Evolutionary conservation across 2,797 vertebrate species (phyloP), one percentile per base, ranked within the genome.

Genomic region (Tenualosa thibaudeaui): DNA sequence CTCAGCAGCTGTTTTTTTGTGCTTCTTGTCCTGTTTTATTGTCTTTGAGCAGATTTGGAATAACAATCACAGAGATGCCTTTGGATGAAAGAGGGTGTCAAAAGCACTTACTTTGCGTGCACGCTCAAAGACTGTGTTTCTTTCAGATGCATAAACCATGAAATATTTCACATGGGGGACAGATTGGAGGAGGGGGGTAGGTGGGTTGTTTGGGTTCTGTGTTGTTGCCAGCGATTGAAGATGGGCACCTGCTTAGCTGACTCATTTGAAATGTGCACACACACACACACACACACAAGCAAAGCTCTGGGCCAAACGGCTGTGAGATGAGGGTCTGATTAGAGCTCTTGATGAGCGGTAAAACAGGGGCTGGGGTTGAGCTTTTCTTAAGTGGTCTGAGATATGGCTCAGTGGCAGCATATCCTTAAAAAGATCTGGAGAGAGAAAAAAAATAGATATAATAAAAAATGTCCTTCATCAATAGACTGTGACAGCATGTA

Each of bases 271-370:
- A 71, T 24, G 31, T 46, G 65, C 12, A 31, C 31, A 31, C 31
- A 0, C 31, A 31, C 31, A 31, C 31, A 31, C 31, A 31, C 31
- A 31, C 31, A 12, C 9, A 12, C 60, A 56, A 19, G 17, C 7
- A 31, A 31, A 31, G 62, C 51, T 15, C 51, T 12, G 10, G 10
- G 24, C 3, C n/a, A 12, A 8, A 65, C 24, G 26, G 62, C 62
- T 65, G 62, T 65, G 62, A 31, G 3, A 65, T 19, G 17, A 58
- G 46, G 3, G 46, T 46, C 3, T 46, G 46, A 9, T 24, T 15
- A n/a, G 81, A 62, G 13, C 53, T 81, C 75, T 84, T 75, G 31
- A 81, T 53, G 83, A 51, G n/a, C 24, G 56, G 26, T 81, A 85
- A 81, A 78, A 37, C 13, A 53, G 12, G 83, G 68, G 82, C 86